Conservation (phyloP, 2,888 invertebrate species). For the Latrodectus elegans region DNA sequence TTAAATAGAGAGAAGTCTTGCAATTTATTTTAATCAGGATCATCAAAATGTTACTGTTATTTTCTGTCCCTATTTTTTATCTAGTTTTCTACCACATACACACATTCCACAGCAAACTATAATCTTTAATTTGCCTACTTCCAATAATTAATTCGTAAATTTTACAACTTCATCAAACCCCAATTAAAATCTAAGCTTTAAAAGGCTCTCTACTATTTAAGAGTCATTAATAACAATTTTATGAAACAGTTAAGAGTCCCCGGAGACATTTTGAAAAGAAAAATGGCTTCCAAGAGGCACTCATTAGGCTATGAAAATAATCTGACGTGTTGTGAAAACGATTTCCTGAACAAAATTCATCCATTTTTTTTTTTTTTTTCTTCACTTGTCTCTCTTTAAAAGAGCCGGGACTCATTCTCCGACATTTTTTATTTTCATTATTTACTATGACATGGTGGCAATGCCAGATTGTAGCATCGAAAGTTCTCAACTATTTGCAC, state of each 20-base stretch:
- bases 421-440: conserved; percentile 27
- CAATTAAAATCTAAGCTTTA: conserved; percentile 1
- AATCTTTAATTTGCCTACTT: neutral
- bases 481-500: conserved; percentile 45
- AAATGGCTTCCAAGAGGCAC: conserved; percentile 10
- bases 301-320: conserved; percentile 30
- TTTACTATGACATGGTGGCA: conserved; percentile 49
- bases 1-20: no score
- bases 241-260: no score
- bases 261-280: neutral
- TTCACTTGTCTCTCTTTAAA: conserved; percentile 13
- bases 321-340: conserved; percentile 36
- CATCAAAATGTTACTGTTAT: no score
- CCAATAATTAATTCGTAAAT: neutral
- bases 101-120: neutral
- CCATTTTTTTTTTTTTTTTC: conserved; percentile 6
- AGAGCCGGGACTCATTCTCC: neutral
- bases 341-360: conserved; percentile 30
- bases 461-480: conserved; percentile 42
- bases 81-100: neutral
- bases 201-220: neutral
- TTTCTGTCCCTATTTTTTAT: no score
- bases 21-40: no score
- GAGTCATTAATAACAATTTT: conserved; percentile 10
- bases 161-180: neutral